phyloP scores from a whole-genome alignment of 2,888 invertebrate species.

The Mythimna loreyi region DNA sequence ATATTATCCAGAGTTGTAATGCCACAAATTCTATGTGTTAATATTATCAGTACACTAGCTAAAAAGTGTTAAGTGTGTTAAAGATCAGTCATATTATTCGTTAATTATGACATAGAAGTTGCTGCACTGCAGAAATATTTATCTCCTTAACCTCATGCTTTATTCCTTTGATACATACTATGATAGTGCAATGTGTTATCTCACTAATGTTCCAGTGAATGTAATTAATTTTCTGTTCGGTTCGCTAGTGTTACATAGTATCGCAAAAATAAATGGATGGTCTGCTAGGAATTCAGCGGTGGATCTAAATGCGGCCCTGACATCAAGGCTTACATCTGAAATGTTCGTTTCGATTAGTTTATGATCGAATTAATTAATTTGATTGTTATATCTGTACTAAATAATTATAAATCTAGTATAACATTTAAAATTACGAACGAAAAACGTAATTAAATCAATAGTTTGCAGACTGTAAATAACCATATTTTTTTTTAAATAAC shows the following conservation, averaged over 20 bases:
- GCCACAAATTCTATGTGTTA: slow-evolving; percentile 40
- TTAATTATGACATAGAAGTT: slow-evolving; percentile 35
- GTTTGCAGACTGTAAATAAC: not conserved
- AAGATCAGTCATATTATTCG: not conserved
- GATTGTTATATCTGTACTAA: slow-evolving; percentile 9
- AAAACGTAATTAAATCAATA: not conserved
- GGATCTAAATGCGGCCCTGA: slow-evolving; percentile 65
- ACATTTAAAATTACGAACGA: not conserved
- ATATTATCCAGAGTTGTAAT: slow-evolving; percentile 18
- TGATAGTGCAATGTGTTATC: slow-evolving; percentile 56
- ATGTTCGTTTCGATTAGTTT: slow-evolving; percentile 54
- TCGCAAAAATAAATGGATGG: slow-evolving; percentile 68
- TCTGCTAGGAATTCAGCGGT: slow-evolving; percentile 64
- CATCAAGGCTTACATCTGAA: slow-evolving; percentile 66
- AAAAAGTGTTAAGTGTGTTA: too few relatives aligned
- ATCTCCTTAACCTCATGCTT: slow-evolving; percentile 55
- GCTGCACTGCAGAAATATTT: slow-evolving; percentile 30
- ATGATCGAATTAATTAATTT: not conserved
- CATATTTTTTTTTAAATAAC: not conserved
- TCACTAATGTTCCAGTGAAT: slow-evolving; percentile 66
- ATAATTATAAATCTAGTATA: not conserved
- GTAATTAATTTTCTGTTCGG: slow-evolving; percentile 60
- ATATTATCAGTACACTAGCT: not conserved
- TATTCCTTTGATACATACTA: slow-evolving; percentile 63
- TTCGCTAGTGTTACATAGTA: slow-evolving; percentile 64